A percentile compares a stretch with the other conserved stretches of the same genome.
Evolutionary conservation across 35 echinoderm and acorn worm genomes (phyloP).

Genomic region (Acanthaster planci): DNA sequence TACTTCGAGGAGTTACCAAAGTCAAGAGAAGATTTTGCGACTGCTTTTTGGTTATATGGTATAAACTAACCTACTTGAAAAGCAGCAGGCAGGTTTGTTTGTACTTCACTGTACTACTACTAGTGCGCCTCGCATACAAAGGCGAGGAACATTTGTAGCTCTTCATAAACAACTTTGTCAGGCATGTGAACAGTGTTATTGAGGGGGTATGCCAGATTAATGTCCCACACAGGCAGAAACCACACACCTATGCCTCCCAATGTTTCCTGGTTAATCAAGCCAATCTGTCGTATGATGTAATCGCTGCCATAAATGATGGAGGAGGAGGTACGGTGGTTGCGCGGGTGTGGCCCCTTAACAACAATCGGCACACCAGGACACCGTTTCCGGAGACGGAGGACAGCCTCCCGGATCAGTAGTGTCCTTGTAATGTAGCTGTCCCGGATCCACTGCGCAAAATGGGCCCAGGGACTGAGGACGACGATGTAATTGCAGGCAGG

Average conservation of each 20-base stretch:
- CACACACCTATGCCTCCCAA: conserved; percentile 25
- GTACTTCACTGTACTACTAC: too few species aligned
- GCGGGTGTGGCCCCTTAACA: conserved; percentile 33
- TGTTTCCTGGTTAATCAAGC: not conserved
- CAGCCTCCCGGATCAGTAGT: not conserved
- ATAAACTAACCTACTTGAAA: too few species aligned
- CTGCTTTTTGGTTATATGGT: too few species aligned
- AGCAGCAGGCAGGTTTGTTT: too few species aligned
- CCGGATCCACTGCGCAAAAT: conserved; percentile 50
- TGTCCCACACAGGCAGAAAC: conserved; percentile 56
- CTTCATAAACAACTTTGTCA: not conserved
- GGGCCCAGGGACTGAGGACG: conserved; percentile 59
- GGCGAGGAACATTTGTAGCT: conserved; percentile 32
- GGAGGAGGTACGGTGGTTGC: not conserved
- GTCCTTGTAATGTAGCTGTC: conserved; percentile 20
- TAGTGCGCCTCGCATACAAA: not conserved
- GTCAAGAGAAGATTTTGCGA: too few species aligned
- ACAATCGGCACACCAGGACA: conserved; percentile 38
- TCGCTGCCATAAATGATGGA: conserved; percentile 33
- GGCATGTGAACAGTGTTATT: conserved; percentile 36
- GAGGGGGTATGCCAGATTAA: conserved; percentile 30
- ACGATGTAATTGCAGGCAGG: conserved; percentile 6
- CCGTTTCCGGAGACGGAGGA: conserved; percentile 10
- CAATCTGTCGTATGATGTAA: conserved; percentile 24
- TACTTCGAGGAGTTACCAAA: too few species aligned